Conservation (phyloP, 2,113 vertebrate genomes). For the Grantiella picta region DNA sequence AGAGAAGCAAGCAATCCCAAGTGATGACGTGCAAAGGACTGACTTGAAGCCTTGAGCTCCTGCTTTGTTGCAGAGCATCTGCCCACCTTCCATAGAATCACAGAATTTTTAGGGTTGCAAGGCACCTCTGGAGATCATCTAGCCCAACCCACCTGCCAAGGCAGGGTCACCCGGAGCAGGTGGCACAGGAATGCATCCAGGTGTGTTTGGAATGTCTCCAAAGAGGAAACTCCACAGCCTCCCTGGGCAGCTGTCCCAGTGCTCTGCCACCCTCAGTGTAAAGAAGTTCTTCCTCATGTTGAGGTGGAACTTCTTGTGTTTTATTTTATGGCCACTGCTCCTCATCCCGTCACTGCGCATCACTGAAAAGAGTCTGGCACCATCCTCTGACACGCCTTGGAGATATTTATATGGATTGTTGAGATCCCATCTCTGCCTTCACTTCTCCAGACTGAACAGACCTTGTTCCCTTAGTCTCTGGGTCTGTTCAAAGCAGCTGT, state of each 20-base stretch:
- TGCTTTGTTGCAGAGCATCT: not conserved
- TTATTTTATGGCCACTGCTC: not conserved
- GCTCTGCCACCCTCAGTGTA: not conserved
- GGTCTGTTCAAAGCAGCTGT: not conserved
- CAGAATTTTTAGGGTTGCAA: not conserved
- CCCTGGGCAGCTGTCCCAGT: not conserved
- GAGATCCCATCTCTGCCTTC: not conserved
- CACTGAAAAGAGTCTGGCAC: not conserved
- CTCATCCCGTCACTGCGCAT: not conserved
- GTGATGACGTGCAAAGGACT: not conserved
- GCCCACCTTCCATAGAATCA: not conserved
- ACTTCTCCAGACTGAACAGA: not conserved
- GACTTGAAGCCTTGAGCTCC: rapidly evolving
- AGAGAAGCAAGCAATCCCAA: not conserved
- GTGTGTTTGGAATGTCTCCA: not conserved
- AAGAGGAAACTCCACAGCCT: not conserved
- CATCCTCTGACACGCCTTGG: not conserved
- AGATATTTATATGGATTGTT: not conserved
- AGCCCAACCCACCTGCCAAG: not conserved
- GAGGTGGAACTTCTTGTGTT: not conserved
- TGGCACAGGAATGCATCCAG: rapidly evolving
- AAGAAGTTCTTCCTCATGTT: not conserved
- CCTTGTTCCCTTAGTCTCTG: not conserved
- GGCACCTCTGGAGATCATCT: not conserved
- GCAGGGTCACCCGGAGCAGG: not conserved